Percentiles rank a stretch among this genome's conserved stretches.
phyloP scores from a whole-genome alignment of 2,113 vertebrate genomes.

The Nannobrachium achirus region DNA sequence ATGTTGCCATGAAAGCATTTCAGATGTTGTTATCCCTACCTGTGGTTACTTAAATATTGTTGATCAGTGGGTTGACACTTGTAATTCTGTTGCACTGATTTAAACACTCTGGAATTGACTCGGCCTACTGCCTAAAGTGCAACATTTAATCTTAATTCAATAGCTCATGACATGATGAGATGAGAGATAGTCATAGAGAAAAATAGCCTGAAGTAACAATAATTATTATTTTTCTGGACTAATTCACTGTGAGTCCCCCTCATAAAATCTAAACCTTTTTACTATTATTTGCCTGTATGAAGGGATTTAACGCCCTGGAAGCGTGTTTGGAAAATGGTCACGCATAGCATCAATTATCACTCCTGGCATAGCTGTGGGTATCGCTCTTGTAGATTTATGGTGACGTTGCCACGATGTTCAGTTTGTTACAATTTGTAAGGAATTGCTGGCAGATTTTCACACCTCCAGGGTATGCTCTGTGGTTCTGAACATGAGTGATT shows the following conservation, averaged over 20 bases:
- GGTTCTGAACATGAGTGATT: slow-evolving; percentile 21
- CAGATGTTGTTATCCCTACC: too few relatives aligned
- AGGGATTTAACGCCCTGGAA: slow-evolving; percentile 29
- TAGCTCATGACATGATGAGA: too few relatives aligned
- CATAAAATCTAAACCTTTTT: background rate
- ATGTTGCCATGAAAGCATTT: too few relatives aligned
- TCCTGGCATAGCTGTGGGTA: slow-evolving; percentile 21
- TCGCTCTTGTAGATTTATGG: slow-evolving; percentile 36
- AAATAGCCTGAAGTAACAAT: background rate
- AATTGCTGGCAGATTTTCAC: slow-evolving; percentile 27
- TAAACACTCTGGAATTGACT: too few relatives aligned
- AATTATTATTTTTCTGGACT: slow-evolving; percentile 18
- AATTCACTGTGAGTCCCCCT: slow-evolving; percentile 3
- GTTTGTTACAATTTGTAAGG: slow-evolving; percentile 18
- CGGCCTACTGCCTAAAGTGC: too few relatives aligned
- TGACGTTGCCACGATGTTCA: slow-evolving; percentile 27
- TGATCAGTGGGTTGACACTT: too few relatives aligned
- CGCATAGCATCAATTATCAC: slow-evolving; percentile 14
- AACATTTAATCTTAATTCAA: too few relatives aligned
- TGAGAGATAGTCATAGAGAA: background rate
- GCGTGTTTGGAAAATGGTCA: slow-evolving; percentile 37
- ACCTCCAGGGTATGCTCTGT: slow-evolving; percentile 15
- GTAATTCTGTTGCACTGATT: too few relatives aligned
- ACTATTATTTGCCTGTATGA: slow-evolving; percentile 1
- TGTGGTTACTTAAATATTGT: too few relatives aligned